phyloP scores from a whole-genome alignment of 2,888 invertebrate species.

The Lithophane socia region DNA sequence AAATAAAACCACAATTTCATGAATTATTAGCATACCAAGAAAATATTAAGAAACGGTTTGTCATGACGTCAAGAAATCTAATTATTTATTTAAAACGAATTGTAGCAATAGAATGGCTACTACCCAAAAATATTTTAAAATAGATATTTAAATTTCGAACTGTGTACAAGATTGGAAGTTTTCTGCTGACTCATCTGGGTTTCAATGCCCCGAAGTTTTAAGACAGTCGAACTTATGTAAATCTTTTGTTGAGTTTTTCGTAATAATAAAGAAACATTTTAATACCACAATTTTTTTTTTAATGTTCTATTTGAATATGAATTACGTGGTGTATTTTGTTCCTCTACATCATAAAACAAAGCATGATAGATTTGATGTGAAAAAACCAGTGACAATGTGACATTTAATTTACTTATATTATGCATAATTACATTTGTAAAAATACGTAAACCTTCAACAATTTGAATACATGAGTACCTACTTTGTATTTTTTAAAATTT shows the following conservation, averaged over 20 bases:
- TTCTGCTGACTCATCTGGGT: constrained; percentile 56
- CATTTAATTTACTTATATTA: constrained; percentile 2
- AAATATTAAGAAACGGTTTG: constrained; percentile 7
- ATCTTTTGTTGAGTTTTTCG: background rate
- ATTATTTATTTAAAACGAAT: constrained; percentile 20
- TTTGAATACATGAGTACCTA: constrained; percentile 5
- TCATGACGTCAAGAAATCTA: constrained; percentile 23
- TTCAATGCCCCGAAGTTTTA: background rate
- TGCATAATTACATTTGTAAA: background rate
- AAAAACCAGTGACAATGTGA: background rate
- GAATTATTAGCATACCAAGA: background rate
- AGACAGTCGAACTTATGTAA: background rate
- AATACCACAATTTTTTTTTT: background rate
- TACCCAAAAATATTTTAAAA: constrained; percentile 43
- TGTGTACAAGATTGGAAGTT: constrained; percentile 42
- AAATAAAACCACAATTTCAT: background rate
- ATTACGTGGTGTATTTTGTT: background rate
- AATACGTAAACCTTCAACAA: constrained; percentile 1
- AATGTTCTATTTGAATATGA: background rate
- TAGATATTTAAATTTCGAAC: constrained; percentile 61
- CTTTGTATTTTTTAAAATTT: background rate
- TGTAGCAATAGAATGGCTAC: constrained; percentile 25
- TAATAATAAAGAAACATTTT: background rate
- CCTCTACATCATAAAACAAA: background rate
- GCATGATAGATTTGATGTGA: background rate